Percentiles rank a stretch among this genome's conserved stretches.
These are phyloP conservation scores for Drosophila mercatorum DNA, from an alignment of 2,888 invertebrate species.

Conservation along the genomic window DNA sequence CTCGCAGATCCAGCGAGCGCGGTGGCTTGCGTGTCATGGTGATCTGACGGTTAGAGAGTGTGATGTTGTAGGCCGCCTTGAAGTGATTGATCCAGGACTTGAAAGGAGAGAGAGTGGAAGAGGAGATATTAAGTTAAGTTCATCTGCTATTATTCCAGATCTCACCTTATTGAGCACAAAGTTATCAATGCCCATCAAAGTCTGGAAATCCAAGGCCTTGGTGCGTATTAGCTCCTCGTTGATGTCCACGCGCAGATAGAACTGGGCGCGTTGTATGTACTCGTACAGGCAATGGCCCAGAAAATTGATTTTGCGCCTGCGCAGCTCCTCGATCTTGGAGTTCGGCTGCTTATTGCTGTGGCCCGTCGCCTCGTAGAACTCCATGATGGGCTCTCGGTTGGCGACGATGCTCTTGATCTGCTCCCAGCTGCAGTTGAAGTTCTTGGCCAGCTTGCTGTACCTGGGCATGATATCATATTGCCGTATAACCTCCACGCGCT, in stretches of 20 bases:
- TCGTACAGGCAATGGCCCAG: conserved; percentile 82
- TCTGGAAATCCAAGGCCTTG: conserved; percentile 76
- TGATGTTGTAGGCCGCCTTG: conserved; percentile 77
- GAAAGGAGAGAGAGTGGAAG: not conserved
- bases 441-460: conserved; percentile 82
- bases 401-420: conserved; percentile 82
- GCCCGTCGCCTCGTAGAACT: conserved; percentile 77
- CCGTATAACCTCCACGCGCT: conserved; percentile 80
- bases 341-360: conserved; percentile 45
- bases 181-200: conserved; percentile 71
- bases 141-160: not conserved
- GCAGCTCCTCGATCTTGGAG: conserved; percentile 63
- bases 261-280: conserved; percentile 81
- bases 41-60: conserved; percentile 78
- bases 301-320: conserved; percentile 75
- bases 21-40: conserved; percentile 72
- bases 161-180: conserved; percentile 72
- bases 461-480: conserved; percentile 82
- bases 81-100: conserved; percentile 80
- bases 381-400: conserved; percentile 79
- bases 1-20: conserved; percentile 72
- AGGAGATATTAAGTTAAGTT: not conserved
- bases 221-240: conserved; percentile 77
- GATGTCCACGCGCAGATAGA: conserved; percentile 68
- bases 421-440: conserved; percentile 83